Evolutionary conservation across 2,888 invertebrate species (phyloP), one percentile per base, ranked within the genome.

Genomic region (Koerneria pararmatus): DNA sequence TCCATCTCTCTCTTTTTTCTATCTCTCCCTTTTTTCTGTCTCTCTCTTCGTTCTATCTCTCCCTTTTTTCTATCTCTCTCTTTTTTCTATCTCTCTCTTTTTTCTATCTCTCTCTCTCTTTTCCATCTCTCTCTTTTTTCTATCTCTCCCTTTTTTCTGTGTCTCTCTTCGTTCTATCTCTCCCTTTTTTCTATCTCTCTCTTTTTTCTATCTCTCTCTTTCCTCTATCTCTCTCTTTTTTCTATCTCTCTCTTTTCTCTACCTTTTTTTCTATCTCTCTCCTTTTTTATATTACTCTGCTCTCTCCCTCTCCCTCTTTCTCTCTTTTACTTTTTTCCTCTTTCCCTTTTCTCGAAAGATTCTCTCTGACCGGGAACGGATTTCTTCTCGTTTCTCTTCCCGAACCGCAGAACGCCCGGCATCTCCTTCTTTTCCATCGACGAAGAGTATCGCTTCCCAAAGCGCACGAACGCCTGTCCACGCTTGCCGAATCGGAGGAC

Each of bases 401-500:
- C 76, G 65, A 76, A 76, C 35, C 76, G 73, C 27, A 76, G 71
- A 22, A 76, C 76, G 27, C 76, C 76, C 46, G 76, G 76, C 22
- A 74, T 73, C 31, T 73, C 73, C 65, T 74, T 76, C 69, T 76
- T 76, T 58, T 71, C 72, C 32, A 66, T 68, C 22, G 66, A 65
- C 22, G 66, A 65, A 11, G 62, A 62, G 3, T 53, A 46, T 15
- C 64, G 15, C 46, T 64, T 64, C 8, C 64, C 64, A 34, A 64
- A 64, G 34, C 69, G 69, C 22, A 71, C 65, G 63, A 69, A 71
- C 31, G 71, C 54, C 48, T 71, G 71, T 22, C 71, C 69, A 11
- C 80, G 75, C 61, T 80, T 80, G 48, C 80, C 80, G 69, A 80
- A 80, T 35, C 80, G 72, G 56, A 80, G 71, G 41, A 80, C 79